Base-by-base conservation (phyloP, 2,113 vertebrate species). In the Tauraco erythrolophus region DNA sequence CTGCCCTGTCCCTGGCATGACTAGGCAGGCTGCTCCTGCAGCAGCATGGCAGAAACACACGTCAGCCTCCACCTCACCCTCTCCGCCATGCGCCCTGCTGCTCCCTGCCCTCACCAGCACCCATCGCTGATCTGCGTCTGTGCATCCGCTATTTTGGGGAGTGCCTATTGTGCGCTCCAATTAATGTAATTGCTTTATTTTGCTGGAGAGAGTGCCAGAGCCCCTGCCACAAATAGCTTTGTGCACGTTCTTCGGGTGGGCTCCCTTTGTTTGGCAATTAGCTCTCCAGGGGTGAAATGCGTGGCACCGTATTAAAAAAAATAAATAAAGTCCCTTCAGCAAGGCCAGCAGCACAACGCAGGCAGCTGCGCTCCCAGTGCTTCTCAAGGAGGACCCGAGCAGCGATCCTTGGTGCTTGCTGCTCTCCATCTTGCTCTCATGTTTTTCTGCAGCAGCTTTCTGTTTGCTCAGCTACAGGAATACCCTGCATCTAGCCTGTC, bases 391-490 rank as follows among this genome's bases (percentile, higher is more conserved):
- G 53, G 28, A 82, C 31, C n/a, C 51, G 61, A 66, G 74, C 45
- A 50, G 35, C 1, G 6, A 88, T 79, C 50, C 2, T 0, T 43
- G 51, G 27, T 15, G 21, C 72, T 82, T 68, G 25, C 86, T 76
- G 53, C n/a, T 92, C 87, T 48, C 80, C 65, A 27, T 94, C 56
- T 83, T 89, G 89, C 89, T 85, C 30, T 94, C 50, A 0, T 89
- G 70, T 76, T 96, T 94, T 91, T 84, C 58, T 96, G 84, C 89
- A 92, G 92, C 79, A 89, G 74, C 54, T 94, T 87, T 94, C 74
- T 93, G 37, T 96, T 97, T 97, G 94, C 89, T 96, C 81, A 92
- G 89, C 91, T 94, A 91, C 77, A 96, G 87, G 74, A 95, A 97
- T 89, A 92, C 77, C 96, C 78, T 95, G 84, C 88, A 87, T 90